Conservation (phyloP, 2,797 vertebrate genomes). For the Cichlasoma orientale region DNA sequence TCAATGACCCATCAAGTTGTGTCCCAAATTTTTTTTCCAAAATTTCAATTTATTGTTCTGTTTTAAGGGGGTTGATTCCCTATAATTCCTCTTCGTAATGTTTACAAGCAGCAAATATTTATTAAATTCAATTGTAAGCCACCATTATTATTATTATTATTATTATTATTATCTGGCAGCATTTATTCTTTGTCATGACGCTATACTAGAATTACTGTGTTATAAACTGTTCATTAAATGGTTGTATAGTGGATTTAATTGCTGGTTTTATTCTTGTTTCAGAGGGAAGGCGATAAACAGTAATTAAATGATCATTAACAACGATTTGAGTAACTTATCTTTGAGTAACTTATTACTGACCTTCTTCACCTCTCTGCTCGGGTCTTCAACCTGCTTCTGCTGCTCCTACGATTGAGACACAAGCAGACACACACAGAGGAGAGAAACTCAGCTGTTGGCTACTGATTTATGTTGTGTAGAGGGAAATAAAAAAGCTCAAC, state of each 20-base stretch:
- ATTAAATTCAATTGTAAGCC: too few relatives aligned
- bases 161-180: too few relatives aligned
- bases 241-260: neutral
- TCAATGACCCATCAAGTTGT: too few relatives aligned
- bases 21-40: too few relatives aligned
- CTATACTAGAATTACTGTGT: neutral
- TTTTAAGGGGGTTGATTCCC: too few relatives aligned
- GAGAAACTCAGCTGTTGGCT: neutral
- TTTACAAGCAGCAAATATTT: too few relatives aligned
- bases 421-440: constrained; percentile 12
- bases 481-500: constrained; percentile 17
- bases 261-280: neutral
- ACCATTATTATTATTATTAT: too few relatives aligned
- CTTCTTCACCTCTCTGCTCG: constrained; percentile 91
- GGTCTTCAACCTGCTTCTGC: constrained; percentile 87
- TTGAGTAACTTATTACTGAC: constrained; percentile 59
- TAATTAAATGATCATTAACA: neutral
- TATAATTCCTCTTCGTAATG: too few relatives aligned
- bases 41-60: too few relatives aligned
- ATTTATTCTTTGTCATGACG: too few relatives aligned
- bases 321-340: neutral
- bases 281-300: neutral
- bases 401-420: constrained; percentile 70
- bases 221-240: neutral
- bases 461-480: neutral